phyloP scores from a whole-genome alignment of 2,797 vertebrate species.

The Dendrocincla fuliginosa region DNA sequence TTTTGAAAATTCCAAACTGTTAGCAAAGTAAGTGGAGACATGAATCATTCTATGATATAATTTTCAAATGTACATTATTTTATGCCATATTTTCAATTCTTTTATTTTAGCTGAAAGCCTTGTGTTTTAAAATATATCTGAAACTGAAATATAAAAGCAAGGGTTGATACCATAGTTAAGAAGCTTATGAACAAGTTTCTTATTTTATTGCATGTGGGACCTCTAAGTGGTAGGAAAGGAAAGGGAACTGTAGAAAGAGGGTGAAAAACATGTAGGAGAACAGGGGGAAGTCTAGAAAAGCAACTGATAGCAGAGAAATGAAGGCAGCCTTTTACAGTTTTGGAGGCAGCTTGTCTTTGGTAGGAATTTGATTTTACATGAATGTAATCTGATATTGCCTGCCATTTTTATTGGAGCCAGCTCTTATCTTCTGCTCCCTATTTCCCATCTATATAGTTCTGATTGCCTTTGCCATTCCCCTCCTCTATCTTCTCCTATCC shows the following conservation, averaged over 20 bases:
- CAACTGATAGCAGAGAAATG: not conserved
- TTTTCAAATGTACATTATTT: not conserved
- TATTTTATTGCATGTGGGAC: not conserved
- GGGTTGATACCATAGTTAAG: not conserved
- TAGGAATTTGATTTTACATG: not conserved
- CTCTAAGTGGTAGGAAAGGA: not conserved
- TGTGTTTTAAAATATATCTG: not conserved
- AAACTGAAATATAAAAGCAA: not conserved
- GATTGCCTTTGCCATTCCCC: not conserved
- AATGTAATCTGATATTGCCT: not conserved
- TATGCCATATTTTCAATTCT: not conserved
- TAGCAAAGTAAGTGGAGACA: not conserved
- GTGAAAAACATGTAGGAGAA: not conserved
- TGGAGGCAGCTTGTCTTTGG: not conserved
- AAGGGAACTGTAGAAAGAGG: not conserved
- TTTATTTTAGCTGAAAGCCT: not conserved
- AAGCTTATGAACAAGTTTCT: not conserved
- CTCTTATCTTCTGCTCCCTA: not conserved
- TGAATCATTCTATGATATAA: not conserved
- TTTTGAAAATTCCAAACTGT: not conserved
- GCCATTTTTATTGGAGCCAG: not conserved
- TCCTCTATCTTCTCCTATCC: not conserved
- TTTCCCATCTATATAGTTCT: not conserved
- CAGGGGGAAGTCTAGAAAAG: not conserved
- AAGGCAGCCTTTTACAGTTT: not conserved